phyloP scores from a whole-genome alignment of 2,113 vertebrate species.

The Actenoides lindsayi region DNA sequence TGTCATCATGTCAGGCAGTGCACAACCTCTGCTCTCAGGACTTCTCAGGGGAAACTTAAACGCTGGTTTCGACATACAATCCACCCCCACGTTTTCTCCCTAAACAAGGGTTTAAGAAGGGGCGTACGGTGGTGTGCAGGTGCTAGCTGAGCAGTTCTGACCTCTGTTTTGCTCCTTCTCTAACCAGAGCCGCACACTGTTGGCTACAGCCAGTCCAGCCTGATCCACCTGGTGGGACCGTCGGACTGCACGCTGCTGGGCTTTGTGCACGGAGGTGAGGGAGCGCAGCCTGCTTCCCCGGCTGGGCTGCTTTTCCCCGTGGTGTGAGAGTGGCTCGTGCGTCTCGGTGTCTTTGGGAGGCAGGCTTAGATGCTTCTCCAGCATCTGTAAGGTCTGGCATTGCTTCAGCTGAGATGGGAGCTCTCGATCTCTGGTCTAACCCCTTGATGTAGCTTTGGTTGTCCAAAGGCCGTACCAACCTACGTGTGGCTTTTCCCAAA shows the following conservation, averaged over 20 bases:
- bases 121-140: rapidly evolving
- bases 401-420: background rate
- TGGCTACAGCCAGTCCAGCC: slow-evolving; percentile 92
- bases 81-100: background rate
- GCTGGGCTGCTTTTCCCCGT: rapidly evolving
- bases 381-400: background rate
- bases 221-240: slow-evolving; percentile 94
- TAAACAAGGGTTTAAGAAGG: background rate
- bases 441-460: rapidly evolving
- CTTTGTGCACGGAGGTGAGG: slow-evolving; percentile 92
- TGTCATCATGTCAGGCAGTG: rapidly evolving
- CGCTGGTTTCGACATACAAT: background rate
- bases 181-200: slow-evolving; percentile 85
- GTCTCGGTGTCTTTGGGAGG: background rate
- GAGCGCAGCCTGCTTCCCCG: rapidly evolving
- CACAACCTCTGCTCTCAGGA: background rate
- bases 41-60: background rate
- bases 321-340: rapidly evolving
- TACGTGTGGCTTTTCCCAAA: rapidly evolving
- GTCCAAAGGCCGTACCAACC: background rate
- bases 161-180: background rate
- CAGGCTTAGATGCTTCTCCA: background rate
- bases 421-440: rapidly evolving
- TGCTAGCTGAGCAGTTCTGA: background rate
- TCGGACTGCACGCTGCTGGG: slow-evolving; percentile 91